phyloP scores from a whole-genome alignment of 92 coral and sea anemone genomes.

The Siderastrea radians region DNA sequence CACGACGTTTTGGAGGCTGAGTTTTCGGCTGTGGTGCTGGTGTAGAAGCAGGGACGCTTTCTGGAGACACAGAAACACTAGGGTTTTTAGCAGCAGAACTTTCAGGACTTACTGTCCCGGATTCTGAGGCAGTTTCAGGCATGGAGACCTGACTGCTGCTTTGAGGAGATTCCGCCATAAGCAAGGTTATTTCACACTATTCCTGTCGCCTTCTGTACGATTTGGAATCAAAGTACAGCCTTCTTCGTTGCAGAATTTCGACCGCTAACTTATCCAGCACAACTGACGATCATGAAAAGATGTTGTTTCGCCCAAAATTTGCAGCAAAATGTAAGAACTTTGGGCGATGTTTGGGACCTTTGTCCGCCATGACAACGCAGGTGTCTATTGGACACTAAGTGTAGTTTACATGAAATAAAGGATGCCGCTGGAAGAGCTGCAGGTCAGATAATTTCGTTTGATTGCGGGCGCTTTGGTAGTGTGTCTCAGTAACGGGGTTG shows the following conservation, averaged over 20 bases:
- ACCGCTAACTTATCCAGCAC: background rate
- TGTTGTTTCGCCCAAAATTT: background rate
- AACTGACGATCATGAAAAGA: background rate
- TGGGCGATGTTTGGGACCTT: background rate
- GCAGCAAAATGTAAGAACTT: background rate
- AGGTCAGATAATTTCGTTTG: no score
- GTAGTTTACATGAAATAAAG: conserved; percentile 3
- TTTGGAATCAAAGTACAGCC: background rate
- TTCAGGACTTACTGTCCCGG: conserved; percentile 31
- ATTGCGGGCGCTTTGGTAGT: no score
- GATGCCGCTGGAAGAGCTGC: no score
- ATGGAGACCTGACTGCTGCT: conserved; percentile 37
- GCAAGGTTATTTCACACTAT: background rate
- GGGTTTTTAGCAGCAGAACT: conserved; percentile 27
- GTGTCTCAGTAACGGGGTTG: no score
- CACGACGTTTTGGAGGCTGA: conserved; percentile 81
- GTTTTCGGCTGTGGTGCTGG: conserved; percentile 36
- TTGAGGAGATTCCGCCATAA: conserved; percentile 31
- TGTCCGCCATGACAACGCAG: conserved; percentile 47
- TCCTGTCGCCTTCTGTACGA: no score
- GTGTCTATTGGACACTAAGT: background rate
- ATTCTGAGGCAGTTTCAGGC: conserved; percentile 43
- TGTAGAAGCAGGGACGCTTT: conserved; percentile 29
- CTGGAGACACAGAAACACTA: conserved; percentile 33
- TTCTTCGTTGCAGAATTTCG: background rate